These are phyloP conservation scores for Argyrosomus japonicus DNA, from an alignment of 2,113 vertebrate genomes.

Conservation along the genomic window DNA sequence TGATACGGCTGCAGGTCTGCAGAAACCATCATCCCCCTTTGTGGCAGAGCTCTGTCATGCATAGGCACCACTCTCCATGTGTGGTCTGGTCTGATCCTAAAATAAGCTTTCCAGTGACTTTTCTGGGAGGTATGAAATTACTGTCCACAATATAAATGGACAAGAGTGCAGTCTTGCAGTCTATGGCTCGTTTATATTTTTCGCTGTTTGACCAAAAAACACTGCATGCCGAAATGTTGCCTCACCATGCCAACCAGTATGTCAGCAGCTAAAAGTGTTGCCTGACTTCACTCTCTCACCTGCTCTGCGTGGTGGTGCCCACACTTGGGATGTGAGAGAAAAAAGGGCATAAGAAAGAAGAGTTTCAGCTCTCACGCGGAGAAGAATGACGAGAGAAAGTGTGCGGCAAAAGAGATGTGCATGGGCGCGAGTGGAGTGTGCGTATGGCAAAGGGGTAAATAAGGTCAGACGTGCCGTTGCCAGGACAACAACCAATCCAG, in stretches of 20 bases:
- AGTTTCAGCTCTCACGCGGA: constrained; percentile 29
- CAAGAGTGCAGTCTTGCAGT: constrained; percentile 30
- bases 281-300: constrained; percentile 35
- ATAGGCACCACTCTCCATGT: constrained; percentile 52
- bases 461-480: constrained; percentile 81
- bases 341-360: constrained; percentile 11
- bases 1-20: constrained; percentile 71
- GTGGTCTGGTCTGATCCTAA: constrained; percentile 56
- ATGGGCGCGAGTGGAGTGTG: constrained; percentile 12
- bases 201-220: constrained; percentile 30
- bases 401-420: constrained; percentile 29
- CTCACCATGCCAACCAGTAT: neutral
- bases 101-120: constrained; percentile 66
- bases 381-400: constrained; percentile 32
- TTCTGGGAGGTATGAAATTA: constrained; percentile 67
- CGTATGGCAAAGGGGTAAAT: constrained; percentile 67
- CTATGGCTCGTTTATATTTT: constrained; percentile 33
- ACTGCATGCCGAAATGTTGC: constrained; percentile 16
- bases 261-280: constrained; percentile 13
- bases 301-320: constrained; percentile 24
- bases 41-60: constrained; percentile 58
- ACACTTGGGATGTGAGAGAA: constrained; percentile 2
- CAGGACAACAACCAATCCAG: constrained; percentile 78
- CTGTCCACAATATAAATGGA: constrained; percentile 56
- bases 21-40: constrained; percentile 52